Evolutionary conservation across 2,113 vertebrate genomes (phyloP).

Genomic region (Anolis carolinensis): DNA sequence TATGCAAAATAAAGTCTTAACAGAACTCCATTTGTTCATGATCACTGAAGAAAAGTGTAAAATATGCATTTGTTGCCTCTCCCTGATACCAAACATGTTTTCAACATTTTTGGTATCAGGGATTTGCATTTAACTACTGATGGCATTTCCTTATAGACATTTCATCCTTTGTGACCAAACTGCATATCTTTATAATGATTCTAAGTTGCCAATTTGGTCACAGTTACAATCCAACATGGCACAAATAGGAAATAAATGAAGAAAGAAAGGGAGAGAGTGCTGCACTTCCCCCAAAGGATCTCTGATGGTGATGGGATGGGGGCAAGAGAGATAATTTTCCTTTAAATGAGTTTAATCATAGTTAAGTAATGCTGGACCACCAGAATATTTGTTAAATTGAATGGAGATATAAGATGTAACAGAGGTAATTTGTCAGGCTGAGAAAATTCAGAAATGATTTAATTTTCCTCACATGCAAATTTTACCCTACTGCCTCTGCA

Average conservation of each 20-base stretch:
- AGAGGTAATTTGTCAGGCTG: conserved; percentile 65
- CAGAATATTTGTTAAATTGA: conserved; percentile 68
- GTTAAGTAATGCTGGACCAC: conserved; percentile 57
- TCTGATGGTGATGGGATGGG: conserved; percentile 21
- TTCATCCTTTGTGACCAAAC: conserved; percentile 32
- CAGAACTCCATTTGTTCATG: background rate
- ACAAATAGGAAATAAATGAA: conserved; percentile 48
- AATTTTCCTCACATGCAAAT: conserved; percentile 54
- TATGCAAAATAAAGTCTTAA: background rate
- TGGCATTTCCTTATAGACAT: conserved; percentile 38
- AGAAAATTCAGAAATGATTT: conserved; percentile 62
- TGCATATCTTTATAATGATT: conserved; percentile 46
- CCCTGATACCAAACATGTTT: too few species aligned
- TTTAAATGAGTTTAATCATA: conserved; percentile 57
- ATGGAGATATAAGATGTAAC: conserved; percentile 54
- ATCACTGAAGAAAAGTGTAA: background rate
- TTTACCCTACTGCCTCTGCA: conserved; percentile 26
- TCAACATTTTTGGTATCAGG: conserved; percentile 12
- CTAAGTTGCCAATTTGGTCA: conserved; percentile 56
- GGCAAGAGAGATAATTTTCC: conserved; percentile 41
- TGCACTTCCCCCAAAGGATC: conserved; percentile 21
- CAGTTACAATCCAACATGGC: conserved; percentile 23
- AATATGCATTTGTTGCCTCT: conserved; percentile 1
- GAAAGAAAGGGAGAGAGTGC: conserved; percentile 32
- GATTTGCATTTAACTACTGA: conserved; percentile 39